Percentiles rank a stretch among this genome's conserved stretches.
Evolutionary conservation across 2,113 vertebrate species (phyloP).

Genomic region (Odocoileus hemionus): DNA sequence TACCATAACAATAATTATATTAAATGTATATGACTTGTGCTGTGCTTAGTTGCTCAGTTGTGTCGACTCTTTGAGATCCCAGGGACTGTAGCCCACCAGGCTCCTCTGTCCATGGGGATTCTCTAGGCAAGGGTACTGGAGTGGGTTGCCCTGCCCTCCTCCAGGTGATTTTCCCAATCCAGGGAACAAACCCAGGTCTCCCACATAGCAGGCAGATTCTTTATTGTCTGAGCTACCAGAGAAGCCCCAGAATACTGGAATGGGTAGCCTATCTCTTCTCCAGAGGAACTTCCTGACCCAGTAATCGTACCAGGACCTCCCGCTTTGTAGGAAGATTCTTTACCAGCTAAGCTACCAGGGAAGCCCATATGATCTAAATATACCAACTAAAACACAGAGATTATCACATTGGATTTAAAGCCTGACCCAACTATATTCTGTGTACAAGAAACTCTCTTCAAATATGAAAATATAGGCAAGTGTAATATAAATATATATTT

Average conservation of each 20-base stretch:
- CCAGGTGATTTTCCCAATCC: neutral
- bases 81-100: neutral
- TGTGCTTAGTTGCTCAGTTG: neutral
- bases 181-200: neutral
- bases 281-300: neutral
- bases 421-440: neutral
- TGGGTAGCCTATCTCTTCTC: neutral
- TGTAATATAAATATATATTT: neutral
- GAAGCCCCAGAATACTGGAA: neutral
- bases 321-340: neutral
- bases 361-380: neutral
- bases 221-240: neutral
- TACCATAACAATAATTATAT: neutral
- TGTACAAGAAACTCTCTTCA: neutral
- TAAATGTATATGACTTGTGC: neutral
- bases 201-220: neutral
- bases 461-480: neutral
- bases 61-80: neutral
- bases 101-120: neutral
- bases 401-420: neutral
- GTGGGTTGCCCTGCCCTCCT: neutral
- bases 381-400: neutral
- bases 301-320: neutral
- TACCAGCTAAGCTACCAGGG: neutral
- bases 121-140: neutral